Evolutionary conservation across 2,888 invertebrate genomes (phyloP).

Genomic region (Torymus auratus): DNA sequence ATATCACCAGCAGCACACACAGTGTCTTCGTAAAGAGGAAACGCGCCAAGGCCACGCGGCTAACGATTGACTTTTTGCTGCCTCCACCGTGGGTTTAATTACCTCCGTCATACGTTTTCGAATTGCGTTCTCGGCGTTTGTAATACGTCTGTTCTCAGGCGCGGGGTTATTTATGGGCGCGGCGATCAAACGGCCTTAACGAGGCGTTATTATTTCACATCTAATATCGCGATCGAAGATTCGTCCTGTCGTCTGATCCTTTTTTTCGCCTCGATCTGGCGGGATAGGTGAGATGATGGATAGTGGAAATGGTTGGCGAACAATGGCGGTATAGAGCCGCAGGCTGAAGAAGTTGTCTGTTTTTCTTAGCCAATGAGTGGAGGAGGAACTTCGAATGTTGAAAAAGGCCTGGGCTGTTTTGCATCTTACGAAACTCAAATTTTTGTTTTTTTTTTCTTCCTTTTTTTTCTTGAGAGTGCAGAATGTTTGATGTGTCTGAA

Average conservation of each 20-base stretch:
- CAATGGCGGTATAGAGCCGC: conserved; percentile 5
- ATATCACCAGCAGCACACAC: background rate
- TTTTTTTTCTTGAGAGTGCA: too few relatives aligned
- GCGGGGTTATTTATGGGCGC: conserved; percentile 30
- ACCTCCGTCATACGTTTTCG: conserved; percentile 34
- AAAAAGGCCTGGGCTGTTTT: too few relatives aligned
- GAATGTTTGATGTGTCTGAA: too few relatives aligned
- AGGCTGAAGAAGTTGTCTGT: background rate
- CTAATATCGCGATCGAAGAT: conserved; percentile 9
- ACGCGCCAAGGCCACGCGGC: conserved; percentile 9
- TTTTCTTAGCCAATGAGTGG: background rate
- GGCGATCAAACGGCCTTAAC: conserved; percentile 34
- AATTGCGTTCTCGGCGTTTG: background rate
- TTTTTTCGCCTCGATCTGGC: conserved; percentile 32
- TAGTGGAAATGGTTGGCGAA: conserved; percentile 36
- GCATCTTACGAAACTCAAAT: too few relatives aligned
- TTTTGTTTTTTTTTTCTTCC: too few relatives aligned
- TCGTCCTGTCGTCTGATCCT: background rate
- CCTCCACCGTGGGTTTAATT: background rate
- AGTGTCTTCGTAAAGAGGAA: background rate
- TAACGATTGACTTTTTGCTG: conserved; percentile 40
- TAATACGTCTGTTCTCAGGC: conserved; percentile 19
- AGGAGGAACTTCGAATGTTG: too few relatives aligned
- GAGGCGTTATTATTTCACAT: conserved; percentile 43
- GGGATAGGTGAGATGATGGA: conserved; percentile 18